A percentile compares a stretch with the other conserved stretches of the same genome.
Conservation (phyloP, 2,113 vertebrate species). For the Upupa epops region DNA sequence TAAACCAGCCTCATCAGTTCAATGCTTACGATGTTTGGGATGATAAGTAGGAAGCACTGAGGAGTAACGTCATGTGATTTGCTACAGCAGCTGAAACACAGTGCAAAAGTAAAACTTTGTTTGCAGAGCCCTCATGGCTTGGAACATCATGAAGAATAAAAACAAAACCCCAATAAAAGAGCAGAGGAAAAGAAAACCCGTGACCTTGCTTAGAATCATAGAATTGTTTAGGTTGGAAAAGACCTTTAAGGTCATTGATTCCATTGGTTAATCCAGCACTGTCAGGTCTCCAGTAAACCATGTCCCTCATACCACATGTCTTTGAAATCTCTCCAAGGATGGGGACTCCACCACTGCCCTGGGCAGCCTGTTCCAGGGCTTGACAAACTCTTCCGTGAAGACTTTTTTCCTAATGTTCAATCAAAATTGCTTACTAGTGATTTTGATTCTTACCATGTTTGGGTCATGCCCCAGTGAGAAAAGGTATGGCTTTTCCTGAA, state of each 20-base stretch:
- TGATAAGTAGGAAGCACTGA: not conserved
- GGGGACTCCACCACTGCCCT: not conserved
- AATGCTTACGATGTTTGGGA: not conserved
- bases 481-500: constrained; percentile 92
- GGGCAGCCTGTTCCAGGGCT: not conserved
- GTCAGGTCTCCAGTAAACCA: not conserved
- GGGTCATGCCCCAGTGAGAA: constrained; percentile 94
- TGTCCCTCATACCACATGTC: not conserved
- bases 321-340: not conserved
- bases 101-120: not conserved
- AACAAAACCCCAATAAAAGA: not conserved
- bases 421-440: not conserved
- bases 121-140: not conserved
- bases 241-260: not conserved
- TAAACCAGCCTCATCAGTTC: not conserved
- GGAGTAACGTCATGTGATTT: not conserved
- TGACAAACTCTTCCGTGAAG: not conserved
- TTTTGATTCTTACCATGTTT: constrained; percentile 83
- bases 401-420: not conserved
- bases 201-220: not conserved
- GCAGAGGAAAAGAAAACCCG: not conserved
- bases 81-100: not conserved
- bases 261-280: not conserved
- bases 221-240: not conserved
- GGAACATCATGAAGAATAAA: not conserved